phyloP scores from a whole-genome alignment of 1,140 invertebrate genomes.

The Sitobion miscanthi region DNA sequence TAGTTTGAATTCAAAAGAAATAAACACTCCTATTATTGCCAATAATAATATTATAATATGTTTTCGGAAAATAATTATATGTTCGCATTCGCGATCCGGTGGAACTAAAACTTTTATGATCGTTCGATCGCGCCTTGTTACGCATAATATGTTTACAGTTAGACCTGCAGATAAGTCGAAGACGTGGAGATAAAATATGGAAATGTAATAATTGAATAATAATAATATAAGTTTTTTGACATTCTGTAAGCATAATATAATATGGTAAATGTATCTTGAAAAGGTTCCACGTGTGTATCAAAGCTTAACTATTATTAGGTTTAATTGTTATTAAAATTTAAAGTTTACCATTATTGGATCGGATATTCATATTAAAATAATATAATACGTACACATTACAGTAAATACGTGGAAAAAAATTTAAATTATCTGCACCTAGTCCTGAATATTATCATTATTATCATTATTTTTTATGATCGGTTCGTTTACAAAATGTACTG shows the following conservation, averaged over 20 bases:
- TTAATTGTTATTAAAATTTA: too few relatives aligned
- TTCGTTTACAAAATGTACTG: background rate
- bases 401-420: background rate
- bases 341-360: background rate
- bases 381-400: background rate
- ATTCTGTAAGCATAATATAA: background rate
- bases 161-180: background rate
- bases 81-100: background rate
- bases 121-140: background rate
- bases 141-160: background rate
- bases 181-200: background rate
- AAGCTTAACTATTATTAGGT: background rate
- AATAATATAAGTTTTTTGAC: background rate
- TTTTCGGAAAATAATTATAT: background rate
- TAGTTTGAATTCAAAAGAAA: background rate
- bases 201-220: background rate
- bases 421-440: background rate
- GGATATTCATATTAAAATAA: background rate
- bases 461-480: background rate
- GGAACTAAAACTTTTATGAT: background rate
- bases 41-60: background rate
- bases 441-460: too few relatives aligned
- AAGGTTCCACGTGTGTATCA: background rate
- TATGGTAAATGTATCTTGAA: background rate
- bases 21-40: background rate